Percentiles rank a stretch among this genome's conserved stretches.
phyloP scores from a whole-genome alignment of 1,140 invertebrate species.

The Drosophila fuyamai region DNA sequence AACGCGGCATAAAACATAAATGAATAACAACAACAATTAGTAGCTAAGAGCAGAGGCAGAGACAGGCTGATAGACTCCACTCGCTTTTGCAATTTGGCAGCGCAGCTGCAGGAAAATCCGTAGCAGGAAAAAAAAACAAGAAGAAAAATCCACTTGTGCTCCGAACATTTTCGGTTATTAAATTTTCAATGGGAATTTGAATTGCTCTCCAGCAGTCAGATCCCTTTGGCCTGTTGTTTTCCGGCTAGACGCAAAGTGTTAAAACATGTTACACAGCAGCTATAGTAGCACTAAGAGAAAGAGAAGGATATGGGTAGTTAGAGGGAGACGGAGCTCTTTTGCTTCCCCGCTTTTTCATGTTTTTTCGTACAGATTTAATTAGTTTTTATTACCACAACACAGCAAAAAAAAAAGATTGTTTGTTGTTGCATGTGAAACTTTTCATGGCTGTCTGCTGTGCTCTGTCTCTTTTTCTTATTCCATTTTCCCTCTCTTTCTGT shows the following conservation, averaged over 20 bases:
- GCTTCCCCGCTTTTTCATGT: slow-evolving; percentile 30
- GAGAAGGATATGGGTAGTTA: slow-evolving; percentile 4
- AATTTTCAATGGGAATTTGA: slow-evolving; percentile 78
- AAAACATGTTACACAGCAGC: slow-evolving; percentile 64
- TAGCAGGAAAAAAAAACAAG: not conserved
- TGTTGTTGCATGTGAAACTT: slow-evolving; percentile 56
- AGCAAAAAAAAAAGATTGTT: slow-evolving; percentile 34
- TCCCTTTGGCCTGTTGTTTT: slow-evolving; percentile 33
- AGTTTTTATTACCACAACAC: slow-evolving; percentile 75
- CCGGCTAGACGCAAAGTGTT: slow-evolving; percentile 73
- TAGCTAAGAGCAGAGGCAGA: slow-evolving; percentile 16
- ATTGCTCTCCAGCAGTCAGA: slow-evolving; percentile 57
- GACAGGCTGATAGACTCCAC: slow-evolving; percentile 28
- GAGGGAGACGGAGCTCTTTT: slow-evolving; percentile 3
- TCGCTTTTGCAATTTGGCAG: slow-evolving; percentile 54
- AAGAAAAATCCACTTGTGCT: slow-evolving; percentile 22
- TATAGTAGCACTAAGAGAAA: slow-evolving; percentile 4
- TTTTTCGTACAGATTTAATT: slow-evolving; percentile 74
- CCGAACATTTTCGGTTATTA: slow-evolving; percentile 74
- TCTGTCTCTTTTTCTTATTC: not conserved
- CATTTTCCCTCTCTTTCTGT: slow-evolving; percentile 2
- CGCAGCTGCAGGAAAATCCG: slow-evolving; percentile 15
- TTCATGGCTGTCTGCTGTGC: slow-evolving; percentile 43
- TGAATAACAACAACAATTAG: slow-evolving; percentile 75
- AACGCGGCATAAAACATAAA: slow-evolving; percentile 77